phyloP scores from a whole-genome alignment of 2,113 vertebrate genomes.

The human region DNA sequence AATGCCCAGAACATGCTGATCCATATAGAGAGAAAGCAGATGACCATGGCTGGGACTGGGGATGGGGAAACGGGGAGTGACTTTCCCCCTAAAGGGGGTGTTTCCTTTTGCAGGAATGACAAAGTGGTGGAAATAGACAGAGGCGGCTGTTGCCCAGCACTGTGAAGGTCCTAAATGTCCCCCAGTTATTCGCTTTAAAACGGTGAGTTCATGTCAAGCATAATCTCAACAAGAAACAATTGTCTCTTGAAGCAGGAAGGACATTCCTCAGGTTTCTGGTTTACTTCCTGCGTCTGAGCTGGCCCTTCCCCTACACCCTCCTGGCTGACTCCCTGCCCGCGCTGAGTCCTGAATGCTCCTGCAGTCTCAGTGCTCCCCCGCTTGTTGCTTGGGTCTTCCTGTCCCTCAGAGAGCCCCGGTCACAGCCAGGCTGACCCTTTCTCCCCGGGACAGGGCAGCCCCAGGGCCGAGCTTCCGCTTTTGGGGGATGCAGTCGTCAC shows the following conservation, averaged over 20 bases:
- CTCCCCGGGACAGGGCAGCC: not conserved
- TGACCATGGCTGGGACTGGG: too few species aligned
- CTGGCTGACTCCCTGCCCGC: too few species aligned
- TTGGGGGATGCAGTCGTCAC: accelerated
- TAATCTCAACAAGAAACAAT: accelerated
- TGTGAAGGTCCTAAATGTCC: accelerated
- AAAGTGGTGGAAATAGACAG: accelerated
- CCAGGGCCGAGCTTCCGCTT: not conserved
- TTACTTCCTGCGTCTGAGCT: accelerated
- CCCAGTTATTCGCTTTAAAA: too few species aligned
- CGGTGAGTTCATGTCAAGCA: accelerated
- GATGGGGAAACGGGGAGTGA: too few species aligned
- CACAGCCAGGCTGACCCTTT: not conserved
- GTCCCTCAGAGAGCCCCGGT: not conserved
- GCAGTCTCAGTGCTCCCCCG: too few species aligned
- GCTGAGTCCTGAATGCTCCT: accelerated
- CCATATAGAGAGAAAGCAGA: too few species aligned
- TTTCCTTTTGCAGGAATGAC: too few species aligned
- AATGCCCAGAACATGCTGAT: accelerated
- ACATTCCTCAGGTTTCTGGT: accelerated
- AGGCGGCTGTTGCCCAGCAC: accelerated
- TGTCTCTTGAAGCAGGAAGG: accelerated
- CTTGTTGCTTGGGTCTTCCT: too few species aligned
- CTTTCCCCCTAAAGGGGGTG: too few species aligned
- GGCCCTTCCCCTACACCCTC: not conserved